Evolutionary conservation across 2,113 vertebrate species (phyloP).

Genomic region (Siniperca chuatsi): DNA sequence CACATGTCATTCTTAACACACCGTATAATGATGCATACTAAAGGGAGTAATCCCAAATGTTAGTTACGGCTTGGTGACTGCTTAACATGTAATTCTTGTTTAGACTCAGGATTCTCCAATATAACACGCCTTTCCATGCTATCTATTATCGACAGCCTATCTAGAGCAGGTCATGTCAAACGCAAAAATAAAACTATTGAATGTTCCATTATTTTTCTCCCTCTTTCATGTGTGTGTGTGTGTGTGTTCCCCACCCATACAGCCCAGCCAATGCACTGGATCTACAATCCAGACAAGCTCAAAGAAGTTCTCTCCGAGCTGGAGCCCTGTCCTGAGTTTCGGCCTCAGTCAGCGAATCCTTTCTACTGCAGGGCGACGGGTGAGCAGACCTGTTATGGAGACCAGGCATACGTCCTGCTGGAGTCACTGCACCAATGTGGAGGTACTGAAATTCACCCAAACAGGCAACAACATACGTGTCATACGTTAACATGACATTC

Average conservation of each 20-base stretch:
- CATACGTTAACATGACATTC: neutral
- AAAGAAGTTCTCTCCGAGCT: conserved; percentile 71
- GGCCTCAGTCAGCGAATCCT: conserved; percentile 79
- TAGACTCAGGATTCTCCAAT: neutral
- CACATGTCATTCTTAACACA: neutral
- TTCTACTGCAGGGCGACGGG: conserved; percentile 78
- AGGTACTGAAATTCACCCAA: conserved; percentile 64
- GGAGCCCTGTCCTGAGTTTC: conserved; percentile 80
- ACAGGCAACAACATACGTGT: neutral
- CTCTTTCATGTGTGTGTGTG: neutral
- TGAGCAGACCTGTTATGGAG: conserved; percentile 83
- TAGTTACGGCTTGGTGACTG: neutral
- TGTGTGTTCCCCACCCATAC: conserved; percentile 5
- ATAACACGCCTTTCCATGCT: neutral
- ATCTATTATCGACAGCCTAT: conserved; percentile 12
- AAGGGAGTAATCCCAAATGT: neutral
- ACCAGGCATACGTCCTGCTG: conserved; percentile 81
- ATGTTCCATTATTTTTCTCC: conserved; percentile 21
- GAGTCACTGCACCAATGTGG: conserved; percentile 78
- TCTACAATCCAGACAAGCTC: conserved; percentile 74
- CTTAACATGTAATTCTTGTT: neutral
- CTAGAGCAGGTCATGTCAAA: neutral
- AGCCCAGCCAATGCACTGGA: conserved; percentile 86
- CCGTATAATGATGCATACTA: neutral
- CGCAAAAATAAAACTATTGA: conserved; percentile 26